These are phyloP conservation scores for Anolis sagrei DNA, from an alignment of 2,113 vertebrate species.

Conservation along the genomic window DNA sequence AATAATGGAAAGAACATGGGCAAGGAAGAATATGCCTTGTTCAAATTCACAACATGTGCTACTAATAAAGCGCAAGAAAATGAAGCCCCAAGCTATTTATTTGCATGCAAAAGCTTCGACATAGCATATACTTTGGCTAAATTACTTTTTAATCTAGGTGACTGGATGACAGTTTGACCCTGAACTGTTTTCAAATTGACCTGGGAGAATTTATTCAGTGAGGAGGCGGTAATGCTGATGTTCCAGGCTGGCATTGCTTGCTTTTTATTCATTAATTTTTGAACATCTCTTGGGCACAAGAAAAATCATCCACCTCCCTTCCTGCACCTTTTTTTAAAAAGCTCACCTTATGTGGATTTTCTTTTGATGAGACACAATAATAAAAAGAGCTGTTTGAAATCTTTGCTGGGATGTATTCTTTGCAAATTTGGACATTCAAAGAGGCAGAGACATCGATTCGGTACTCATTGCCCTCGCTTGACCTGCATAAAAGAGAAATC, in stretches of 20 bases:
- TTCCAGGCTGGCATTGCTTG: constrained; percentile 74
- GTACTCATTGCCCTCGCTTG: constrained; percentile 83
- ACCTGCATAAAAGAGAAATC: constrained; percentile 84
- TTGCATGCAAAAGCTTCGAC: constrained; percentile 92
- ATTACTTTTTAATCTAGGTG: constrained; percentile 95
- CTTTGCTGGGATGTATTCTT: constrained; percentile 77
- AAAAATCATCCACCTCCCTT: constrained; percentile 77
- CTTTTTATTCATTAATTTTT: constrained; percentile 86
- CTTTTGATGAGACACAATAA: constrained; percentile 86
- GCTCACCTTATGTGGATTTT: constrained; percentile 79
- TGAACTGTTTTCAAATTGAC: constrained; percentile 81
- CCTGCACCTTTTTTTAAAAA: constrained; percentile 46
- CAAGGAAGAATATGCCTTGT: constrained; percentile 79
- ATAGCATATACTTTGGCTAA: constrained; percentile 82
- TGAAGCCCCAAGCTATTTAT: constrained; percentile 84
- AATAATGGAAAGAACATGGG: constrained; percentile 84
- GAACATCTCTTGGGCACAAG: constrained; percentile 79
- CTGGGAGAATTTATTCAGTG: constrained; percentile 87
- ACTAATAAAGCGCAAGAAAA: constrained; percentile 80
- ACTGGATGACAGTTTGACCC: constrained; percentile 95
- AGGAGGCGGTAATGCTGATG: constrained; percentile 76
- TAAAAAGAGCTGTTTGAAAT: constrained; percentile 74
- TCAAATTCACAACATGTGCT: constrained; percentile 78
- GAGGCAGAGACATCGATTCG: constrained; percentile 78
- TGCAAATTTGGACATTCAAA: constrained; percentile 71